phyloP scores from a whole-genome alignment of 2,888 invertebrate species.

The Osedax frankpressi region DNA sequence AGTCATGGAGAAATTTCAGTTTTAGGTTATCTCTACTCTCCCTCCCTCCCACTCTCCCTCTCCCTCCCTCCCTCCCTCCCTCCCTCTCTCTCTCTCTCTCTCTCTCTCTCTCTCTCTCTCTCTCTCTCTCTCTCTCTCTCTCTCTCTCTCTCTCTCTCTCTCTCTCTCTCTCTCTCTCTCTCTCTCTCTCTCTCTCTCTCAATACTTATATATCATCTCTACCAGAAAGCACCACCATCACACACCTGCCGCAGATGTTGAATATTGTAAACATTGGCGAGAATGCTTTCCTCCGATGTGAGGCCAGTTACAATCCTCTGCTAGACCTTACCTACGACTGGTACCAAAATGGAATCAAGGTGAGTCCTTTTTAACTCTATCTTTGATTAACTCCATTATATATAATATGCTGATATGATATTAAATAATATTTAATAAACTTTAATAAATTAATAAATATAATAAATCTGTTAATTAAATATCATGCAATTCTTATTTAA shows the following conservation, averaged over 20 bases:
- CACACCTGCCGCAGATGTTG: slow-evolving; percentile 27
- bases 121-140: background rate
- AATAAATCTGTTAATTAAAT: too few relatives aligned
- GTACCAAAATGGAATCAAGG: slow-evolving; percentile 33
- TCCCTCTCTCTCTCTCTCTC: background rate
- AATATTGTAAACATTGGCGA: slow-evolving; percentile 30
- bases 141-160: background rate
- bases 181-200: background rate
- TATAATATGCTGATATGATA: too few relatives aligned
- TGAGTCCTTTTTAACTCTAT: too few relatives aligned
- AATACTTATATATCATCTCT: background rate
- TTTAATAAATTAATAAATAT: too few relatives aligned
- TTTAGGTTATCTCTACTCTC: slow-evolving; percentile 26
- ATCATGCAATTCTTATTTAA: too few relatives aligned
- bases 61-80: background rate
- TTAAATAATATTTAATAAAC: too few relatives aligned
- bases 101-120: background rate
- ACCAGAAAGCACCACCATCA: slow-evolving; percentile 27
- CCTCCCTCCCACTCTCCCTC: background rate
- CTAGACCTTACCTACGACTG: slow-evolving; percentile 35
- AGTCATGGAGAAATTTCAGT: slow-evolving; percentile 31
- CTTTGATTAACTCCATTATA: too few relatives aligned
- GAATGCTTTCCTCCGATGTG: slow-evolving; percentile 36
- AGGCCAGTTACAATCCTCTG: slow-evolving; percentile 31
- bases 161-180: background rate